Percentiles rank a stretch among this genome's conserved stretches.
Conservation (phyloP, 1,140 invertebrate species). For the Anagrus nilaparvatae region DNA sequence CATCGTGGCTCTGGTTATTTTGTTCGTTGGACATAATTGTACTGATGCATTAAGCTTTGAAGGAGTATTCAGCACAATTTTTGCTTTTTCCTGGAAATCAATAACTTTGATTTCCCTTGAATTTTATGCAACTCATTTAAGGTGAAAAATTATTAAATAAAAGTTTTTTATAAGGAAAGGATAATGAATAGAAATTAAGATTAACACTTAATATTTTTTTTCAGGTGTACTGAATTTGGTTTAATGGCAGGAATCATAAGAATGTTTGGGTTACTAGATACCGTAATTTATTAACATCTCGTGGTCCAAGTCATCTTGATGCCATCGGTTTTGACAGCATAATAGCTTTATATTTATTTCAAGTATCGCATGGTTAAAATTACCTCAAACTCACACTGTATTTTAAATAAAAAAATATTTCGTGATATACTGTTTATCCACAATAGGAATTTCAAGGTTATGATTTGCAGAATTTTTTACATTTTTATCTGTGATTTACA, state of each 20-base stretch:
- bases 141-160: slow-evolving; percentile 16
- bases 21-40: slow-evolving; percentile 26
- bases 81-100: slow-evolving; percentile 32
- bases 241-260: slow-evolving; percentile 30
- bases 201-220: slow-evolving; percentile 4
- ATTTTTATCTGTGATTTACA: neutral
- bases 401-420: slow-evolving; percentile 26
- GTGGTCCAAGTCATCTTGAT: slow-evolving; percentile 28
- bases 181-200: neutral
- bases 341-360: slow-evolving; percentile 26
- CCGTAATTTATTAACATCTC: slow-evolving; percentile 30
- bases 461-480: neutral
- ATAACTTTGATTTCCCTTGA: slow-evolving; percentile 31
- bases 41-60: slow-evolving; percentile 32
- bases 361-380: slow-evolving; percentile 32
- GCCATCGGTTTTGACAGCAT: slow-evolving; percentile 31
- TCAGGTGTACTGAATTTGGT: slow-evolving; percentile 35
- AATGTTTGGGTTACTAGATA: slow-evolving; percentile 32
- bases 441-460: neutral
- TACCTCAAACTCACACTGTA: slow-evolving; percentile 34
- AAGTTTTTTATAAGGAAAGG: neutral
- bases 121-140: slow-evolving; percentile 34
- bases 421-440: too few relatives aligned
- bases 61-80: slow-evolving; percentile 31
- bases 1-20: slow-evolving; percentile 26